These are phyloP conservation scores for Orthosia gothica DNA, from an alignment of 2,888 invertebrate species.

Conservation along the genomic window DNA sequence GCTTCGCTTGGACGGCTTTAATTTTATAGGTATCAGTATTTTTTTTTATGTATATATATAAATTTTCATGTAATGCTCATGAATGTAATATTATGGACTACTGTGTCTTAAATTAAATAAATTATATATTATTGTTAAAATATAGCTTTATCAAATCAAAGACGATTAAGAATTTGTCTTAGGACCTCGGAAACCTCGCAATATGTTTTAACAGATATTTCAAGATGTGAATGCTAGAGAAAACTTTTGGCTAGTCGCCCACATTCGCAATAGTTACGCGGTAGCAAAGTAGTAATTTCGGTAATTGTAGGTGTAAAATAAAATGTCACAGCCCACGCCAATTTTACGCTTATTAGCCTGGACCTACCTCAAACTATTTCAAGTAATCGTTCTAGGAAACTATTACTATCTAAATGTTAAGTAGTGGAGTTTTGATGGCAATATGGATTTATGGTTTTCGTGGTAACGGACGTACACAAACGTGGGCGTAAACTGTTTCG, in stretches of 20 bases:
- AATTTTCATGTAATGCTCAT: too few species aligned
- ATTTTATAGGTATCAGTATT: too few species aligned
- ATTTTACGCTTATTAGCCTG: not conserved
- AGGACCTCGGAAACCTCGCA: not conserved
- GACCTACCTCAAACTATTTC: conserved; percentile 19
- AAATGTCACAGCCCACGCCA: conserved; percentile 24
- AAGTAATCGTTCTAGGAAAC: not conserved
- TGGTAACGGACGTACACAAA: not conserved
- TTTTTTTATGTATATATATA: too few species aligned
- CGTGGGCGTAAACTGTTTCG: not conserved
- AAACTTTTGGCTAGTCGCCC: not conserved
- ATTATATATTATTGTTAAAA: too few species aligned
- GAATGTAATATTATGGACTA: too few species aligned
- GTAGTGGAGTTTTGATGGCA: not conserved
- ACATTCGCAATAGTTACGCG: not conserved
- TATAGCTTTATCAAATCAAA: too few species aligned
- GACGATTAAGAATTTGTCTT: not conserved
- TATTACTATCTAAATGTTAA: not conserved
- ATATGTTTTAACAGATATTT: not conserved
- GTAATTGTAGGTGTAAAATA: not conserved
- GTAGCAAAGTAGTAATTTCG: not conserved
- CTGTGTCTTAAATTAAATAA: too few species aligned
- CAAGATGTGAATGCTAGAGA: not conserved
- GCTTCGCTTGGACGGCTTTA: too few species aligned
- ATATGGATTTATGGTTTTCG: not conserved